phyloP scores from a whole-genome alignment of 1,140 invertebrate species.

The Pogonognathellus flavescens region DNA sequence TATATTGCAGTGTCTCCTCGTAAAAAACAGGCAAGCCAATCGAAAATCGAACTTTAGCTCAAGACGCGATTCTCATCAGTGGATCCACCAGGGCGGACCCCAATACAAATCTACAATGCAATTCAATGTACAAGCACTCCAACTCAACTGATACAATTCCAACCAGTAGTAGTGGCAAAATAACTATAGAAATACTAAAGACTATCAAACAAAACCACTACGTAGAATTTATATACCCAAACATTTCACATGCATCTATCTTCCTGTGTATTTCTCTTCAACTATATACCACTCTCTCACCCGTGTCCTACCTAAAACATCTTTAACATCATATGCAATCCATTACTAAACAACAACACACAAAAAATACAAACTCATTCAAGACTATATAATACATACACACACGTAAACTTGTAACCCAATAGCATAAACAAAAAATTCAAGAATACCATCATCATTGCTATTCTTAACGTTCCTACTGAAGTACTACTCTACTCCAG shows the following conservation, averaged over 20 bases:
- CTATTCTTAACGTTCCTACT: too few relatives aligned
- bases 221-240: too few relatives aligned
- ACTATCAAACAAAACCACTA: too few relatives aligned
- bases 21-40: conserved; percentile 35
- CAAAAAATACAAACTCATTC: not conserved
- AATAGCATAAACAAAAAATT: conserved; percentile 21
- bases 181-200: too few relatives aligned
- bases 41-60: conserved; percentile 28
- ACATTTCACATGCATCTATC: too few relatives aligned
- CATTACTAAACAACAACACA: not conserved
- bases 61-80: conserved; percentile 45
- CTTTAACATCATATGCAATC: not conserved
- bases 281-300: too few relatives aligned
- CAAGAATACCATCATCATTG: not conserved
- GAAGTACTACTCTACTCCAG: too few relatives aligned
- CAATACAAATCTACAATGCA: not conserved
- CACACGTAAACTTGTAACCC: not conserved
- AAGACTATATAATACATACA: not conserved
- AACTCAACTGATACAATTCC: too few relatives aligned
- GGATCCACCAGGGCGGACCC: conserved; percentile 26
- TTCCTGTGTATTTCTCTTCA: too few relatives aligned
- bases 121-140: not conserved
- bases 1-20: conserved; percentile 33
- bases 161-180: too few relatives aligned
- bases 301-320: too few relatives aligned